Evolutionary conservation across 2,797 vertebrate species (phyloP).

Genomic region (Cottoperca gobio): DNA sequence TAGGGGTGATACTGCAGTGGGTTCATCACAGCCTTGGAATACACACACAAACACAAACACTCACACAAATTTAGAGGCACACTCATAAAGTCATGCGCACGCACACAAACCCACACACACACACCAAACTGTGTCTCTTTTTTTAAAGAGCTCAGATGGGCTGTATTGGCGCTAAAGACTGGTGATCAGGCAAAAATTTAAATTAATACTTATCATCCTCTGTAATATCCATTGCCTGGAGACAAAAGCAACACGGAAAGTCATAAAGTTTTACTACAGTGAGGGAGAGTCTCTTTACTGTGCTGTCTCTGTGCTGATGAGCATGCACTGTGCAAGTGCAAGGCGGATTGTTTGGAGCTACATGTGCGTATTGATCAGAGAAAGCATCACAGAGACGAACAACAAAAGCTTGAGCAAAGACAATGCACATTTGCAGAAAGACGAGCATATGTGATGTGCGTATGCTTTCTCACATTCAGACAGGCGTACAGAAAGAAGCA

Average conservation of each 20-base stretch:
- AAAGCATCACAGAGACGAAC: constrained; percentile 2
- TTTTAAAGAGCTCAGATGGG: constrained; percentile 80
- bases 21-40: constrained; percentile 63
- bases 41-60: constrained; percentile 41
- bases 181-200: constrained; percentile 80
- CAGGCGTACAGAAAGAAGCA: constrained; percentile 3
- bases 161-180: constrained; percentile 76
- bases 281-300: constrained; percentile 80
- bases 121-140: constrained; percentile 52
- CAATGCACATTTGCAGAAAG: constrained; percentile 35
- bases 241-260: constrained; percentile 78
- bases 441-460: constrained; percentile 10
- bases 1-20: constrained; percentile 64
- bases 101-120: constrained; percentile 10
- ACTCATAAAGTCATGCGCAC: constrained; percentile 29
- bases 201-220: constrained; percentile 77
- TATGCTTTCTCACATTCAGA: constrained; percentile 1
- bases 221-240: constrained; percentile 79
- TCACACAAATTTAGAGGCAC: constrained; percentile 26
- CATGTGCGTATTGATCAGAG: constrained; percentile 60
- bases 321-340: constrained; percentile 62
- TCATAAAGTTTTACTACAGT: constrained; percentile 80
- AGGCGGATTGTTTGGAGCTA: constrained; percentile 30
- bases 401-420: constrained; percentile 24
- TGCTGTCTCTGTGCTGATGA: constrained; percentile 70